phyloP scores from a whole-genome alignment of 2,888 invertebrate species.

The Lypha dubia region DNA sequence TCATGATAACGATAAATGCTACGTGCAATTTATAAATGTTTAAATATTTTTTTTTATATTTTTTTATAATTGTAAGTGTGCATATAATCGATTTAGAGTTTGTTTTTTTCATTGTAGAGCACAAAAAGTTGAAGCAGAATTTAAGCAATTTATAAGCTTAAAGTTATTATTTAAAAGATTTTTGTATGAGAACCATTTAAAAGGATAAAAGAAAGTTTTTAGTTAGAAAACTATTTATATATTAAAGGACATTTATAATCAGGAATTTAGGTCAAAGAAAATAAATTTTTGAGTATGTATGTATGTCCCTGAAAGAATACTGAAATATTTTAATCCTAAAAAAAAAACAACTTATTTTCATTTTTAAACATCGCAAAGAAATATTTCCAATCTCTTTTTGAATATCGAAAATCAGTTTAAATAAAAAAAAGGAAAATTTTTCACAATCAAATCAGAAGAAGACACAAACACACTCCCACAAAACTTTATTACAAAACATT shows the following conservation, averaged over 20 bases:
- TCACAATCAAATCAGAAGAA: neutral
- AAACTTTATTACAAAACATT: slow-evolving; percentile 52
- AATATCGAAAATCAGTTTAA: no score
- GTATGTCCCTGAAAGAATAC: no score
- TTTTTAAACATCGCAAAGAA: no score
- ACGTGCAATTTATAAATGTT: slow-evolving; percentile 52
- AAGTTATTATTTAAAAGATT: slow-evolving; percentile 32
- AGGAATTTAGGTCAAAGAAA: neutral
- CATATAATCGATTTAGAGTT: slow-evolving; percentile 25
- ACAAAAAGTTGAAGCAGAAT: slow-evolving; percentile 12
- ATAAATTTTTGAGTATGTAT: neutral
- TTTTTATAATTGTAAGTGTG: slow-evolving; percentile 10
- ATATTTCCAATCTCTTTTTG: no score
- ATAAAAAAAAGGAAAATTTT: no score
- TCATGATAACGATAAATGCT: slow-evolving; percentile 70
- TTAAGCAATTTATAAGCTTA: slow-evolving; percentile 42
- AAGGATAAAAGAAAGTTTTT: neutral
- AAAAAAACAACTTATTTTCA: no score
- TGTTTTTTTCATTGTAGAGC: slow-evolving; percentile 44
- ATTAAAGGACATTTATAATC: neutral
- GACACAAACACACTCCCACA: slow-evolving; percentile 6
- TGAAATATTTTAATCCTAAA: neutral
- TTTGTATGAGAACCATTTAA: neutral
- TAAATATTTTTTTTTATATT: slow-evolving; percentile 1
- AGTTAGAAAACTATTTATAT: neutral